These are phyloP conservation scores for Melanocharis versteri DNA, from an alignment of 2,113 vertebrate genomes.

Conservation along the genomic window DNA sequence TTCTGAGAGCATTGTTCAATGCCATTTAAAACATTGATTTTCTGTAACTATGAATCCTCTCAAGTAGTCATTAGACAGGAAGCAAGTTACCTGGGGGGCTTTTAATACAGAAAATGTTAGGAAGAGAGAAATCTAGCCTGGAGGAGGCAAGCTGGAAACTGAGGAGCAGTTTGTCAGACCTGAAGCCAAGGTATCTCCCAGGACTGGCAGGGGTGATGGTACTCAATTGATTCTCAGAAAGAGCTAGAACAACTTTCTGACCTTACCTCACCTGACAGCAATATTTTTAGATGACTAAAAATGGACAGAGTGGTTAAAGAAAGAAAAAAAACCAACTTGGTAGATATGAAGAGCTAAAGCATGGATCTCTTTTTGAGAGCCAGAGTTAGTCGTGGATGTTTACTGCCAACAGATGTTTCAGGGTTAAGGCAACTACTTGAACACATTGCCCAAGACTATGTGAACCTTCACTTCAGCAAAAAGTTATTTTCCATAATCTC, in stretches of 20 bases:
- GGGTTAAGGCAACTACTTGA: background rate
- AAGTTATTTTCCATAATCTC: conserved; percentile 22
- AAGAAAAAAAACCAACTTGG: background rate
- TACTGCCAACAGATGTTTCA: conserved; percentile 35
- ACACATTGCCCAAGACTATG: background rate
- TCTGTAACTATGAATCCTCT: conserved; percentile 70
- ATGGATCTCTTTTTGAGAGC: background rate
- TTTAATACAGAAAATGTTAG: conserved; percentile 32
- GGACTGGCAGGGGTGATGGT: background rate
- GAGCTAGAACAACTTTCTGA: conserved; percentile 31
- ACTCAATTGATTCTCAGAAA: conserved; percentile 29
- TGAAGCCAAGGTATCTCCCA: conserved; percentile 42
- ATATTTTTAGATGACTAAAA: background rate
- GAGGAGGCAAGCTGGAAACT: conserved; percentile 39
- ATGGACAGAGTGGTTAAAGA: background rate
- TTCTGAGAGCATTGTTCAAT: conserved; percentile 60
- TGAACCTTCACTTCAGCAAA: conserved; percentile 6
- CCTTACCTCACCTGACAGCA: background rate
- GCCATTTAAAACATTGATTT: conserved; percentile 72
- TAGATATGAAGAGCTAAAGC: background rate
- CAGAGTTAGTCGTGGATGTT: background rate
- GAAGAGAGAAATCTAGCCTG: conserved; percentile 59
- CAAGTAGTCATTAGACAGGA: conserved; percentile 65
- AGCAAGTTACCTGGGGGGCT: conserved; percentile 42
- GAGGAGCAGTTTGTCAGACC: conserved; percentile 51